phyloP scores from a whole-genome alignment of 2,113 vertebrate species.

The Paedocypris sp. region DNA sequence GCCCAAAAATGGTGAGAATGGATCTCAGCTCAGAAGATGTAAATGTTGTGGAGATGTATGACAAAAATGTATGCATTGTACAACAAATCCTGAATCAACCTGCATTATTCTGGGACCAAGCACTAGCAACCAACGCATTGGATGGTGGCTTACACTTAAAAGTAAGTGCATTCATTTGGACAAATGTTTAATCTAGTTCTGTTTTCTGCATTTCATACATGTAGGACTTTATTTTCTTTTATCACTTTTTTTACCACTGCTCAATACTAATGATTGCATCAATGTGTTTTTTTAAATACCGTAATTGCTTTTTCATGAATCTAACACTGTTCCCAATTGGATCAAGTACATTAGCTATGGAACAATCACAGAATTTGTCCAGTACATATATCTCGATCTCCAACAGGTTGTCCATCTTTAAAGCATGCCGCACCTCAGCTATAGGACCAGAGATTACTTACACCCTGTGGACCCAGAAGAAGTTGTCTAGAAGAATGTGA shows the following conservation, averaged over 20 bases:
- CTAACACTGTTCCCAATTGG: neutral
- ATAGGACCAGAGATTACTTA: neutral
- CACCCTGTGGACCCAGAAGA: neutral
- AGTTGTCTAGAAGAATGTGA: neutral
- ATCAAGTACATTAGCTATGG: neutral
- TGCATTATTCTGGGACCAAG: conserved; percentile 9
- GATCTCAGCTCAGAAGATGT: conserved; percentile 12
- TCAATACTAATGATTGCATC: neutral
- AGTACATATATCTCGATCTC: neutral
- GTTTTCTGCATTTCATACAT: conserved; percentile 4
- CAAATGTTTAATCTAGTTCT: conserved; percentile 19
- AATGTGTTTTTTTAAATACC: too few relatives aligned
- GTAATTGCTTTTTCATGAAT: too few relatives aligned
- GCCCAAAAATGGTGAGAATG: conserved; percentile 15
- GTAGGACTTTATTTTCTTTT: neutral
- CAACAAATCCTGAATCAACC: neutral
- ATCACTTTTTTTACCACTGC: neutral
- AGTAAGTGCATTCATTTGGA: conserved; percentile 24
- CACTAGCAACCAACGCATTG: conserved; percentile 15
- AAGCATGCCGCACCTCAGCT: neutral
- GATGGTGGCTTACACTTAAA: conserved; percentile 4
- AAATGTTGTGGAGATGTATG: neutral
- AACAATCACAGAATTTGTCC: neutral
- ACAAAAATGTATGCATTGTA: conserved; percentile 9
- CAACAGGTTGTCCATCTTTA: neutral